Conservation (phyloP, 1,140 invertebrate species). For the Drosophila baimaii region DNA sequence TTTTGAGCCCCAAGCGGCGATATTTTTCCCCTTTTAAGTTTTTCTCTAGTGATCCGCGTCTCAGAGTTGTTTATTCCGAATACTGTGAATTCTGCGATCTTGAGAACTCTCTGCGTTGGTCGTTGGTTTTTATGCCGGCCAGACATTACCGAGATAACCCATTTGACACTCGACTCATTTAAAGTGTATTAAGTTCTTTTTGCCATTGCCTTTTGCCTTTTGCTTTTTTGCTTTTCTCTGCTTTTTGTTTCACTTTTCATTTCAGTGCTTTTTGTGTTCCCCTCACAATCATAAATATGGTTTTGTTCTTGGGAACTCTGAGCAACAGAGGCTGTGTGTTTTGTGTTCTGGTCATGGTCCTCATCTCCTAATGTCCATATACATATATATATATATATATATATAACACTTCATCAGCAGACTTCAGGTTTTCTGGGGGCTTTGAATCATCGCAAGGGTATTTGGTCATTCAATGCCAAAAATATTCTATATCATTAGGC, state of each 20-base stretch:
- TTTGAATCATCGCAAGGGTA: conserved; percentile 13
- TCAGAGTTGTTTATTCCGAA: neutral
- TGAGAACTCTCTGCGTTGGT: conserved; percentile 49
- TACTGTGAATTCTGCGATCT: conserved; percentile 27
- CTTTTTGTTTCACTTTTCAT: conserved; percentile 12
- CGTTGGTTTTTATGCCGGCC: conserved; percentile 24
- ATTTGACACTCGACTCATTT: conserved; percentile 57
- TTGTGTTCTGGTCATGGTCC: conserved; percentile 14
- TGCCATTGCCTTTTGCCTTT: conserved; percentile 32
- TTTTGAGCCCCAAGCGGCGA: neutral
- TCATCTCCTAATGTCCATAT: conserved; percentile 19
- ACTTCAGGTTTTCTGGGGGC: conserved; percentile 1
- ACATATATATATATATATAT: neutral
- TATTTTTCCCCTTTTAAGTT: conserved; percentile 40
- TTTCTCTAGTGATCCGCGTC: conserved; percentile 18
- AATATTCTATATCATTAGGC: neutral
- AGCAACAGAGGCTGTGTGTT: conserved; percentile 21
- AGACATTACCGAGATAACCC: conserved; percentile 52
- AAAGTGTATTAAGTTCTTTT: conserved; percentile 52
- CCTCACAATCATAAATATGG: conserved; percentile 35
- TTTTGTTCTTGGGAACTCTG: conserved; percentile 39
- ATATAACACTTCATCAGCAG: neutral
- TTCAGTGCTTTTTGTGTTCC: conserved; percentile 9
- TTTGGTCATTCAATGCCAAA: neutral
- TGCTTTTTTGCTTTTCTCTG: conserved; percentile 12